A percentile compares a stretch with the other conserved stretches of the same genome.
Evolutionary conservation across 1,140 invertebrate species (phyloP).

Genomic region (Riptortus pedestris): DNA sequence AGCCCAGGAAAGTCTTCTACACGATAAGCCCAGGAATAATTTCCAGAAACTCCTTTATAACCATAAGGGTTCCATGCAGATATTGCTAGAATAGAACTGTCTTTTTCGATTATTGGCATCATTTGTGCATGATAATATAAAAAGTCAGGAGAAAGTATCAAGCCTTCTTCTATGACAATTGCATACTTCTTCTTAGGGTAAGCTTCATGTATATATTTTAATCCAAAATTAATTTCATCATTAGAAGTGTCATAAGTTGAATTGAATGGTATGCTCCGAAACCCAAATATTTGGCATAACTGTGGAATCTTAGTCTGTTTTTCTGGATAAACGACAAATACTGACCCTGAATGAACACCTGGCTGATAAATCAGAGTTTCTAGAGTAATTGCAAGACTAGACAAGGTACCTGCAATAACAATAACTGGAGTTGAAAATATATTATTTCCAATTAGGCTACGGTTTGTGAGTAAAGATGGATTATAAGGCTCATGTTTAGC

Average conservation of each 20-base stretch:
- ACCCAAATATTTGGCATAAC: slow-evolving; percentile 23
- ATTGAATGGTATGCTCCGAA: slow-evolving; percentile 17
- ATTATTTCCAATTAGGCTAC: slow-evolving; percentile 37
- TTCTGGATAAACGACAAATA: slow-evolving; percentile 33
- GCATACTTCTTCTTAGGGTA: slow-evolving; percentile 36
- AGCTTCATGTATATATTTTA: slow-evolving; percentile 32
- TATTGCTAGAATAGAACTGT: slow-evolving; percentile 38
- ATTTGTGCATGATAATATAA: slow-evolving; percentile 41
- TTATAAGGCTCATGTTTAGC: slow-evolving; percentile 39
- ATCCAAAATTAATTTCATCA: slow-evolving; percentile 34
- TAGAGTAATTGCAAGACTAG: slow-evolving; percentile 39
- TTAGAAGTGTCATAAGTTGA: slow-evolving; percentile 31
- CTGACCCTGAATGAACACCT: slow-evolving; percentile 38
- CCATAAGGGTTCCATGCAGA: slow-evolving; percentile 44
- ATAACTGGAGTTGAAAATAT: slow-evolving; percentile 41
- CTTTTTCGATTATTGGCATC: slow-evolving; percentile 36
- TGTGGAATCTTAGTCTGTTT: slow-evolving; percentile 33
- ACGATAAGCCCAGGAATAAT: slow-evolving; percentile 28
- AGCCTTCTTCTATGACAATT: slow-evolving; percentile 42
- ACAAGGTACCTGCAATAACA: slow-evolving; percentile 39
- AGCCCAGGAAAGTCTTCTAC: slow-evolving; percentile 31
- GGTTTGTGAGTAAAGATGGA: slow-evolving; percentile 39
- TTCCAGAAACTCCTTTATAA: slow-evolving; percentile 29
- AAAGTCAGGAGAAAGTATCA: slow-evolving; percentile 42
- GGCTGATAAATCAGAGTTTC: slow-evolving; percentile 43